phyloP scores from a whole-genome alignment of 2,113 vertebrate genomes.

The Pollachius pollachius region DNA sequence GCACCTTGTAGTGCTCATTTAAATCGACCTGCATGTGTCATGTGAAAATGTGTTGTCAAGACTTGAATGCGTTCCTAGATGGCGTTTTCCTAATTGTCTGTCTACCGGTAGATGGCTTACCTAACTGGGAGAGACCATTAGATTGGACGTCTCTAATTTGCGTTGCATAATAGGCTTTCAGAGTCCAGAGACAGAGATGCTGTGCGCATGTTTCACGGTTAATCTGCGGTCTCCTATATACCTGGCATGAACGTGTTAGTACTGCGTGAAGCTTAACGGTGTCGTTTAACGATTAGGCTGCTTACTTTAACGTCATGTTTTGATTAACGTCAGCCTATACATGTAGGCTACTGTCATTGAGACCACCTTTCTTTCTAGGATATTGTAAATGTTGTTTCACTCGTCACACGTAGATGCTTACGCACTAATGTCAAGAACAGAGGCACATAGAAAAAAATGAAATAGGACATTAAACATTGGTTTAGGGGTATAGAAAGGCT shows the following conservation, averaged over 20 bases:
- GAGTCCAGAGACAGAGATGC: constrained; percentile 30
- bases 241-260: constrained; percentile 23
- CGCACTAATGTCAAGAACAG: background rate
- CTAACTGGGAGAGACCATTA: constrained; percentile 20
- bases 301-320: background rate
- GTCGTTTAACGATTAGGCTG: background rate
- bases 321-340: background rate
- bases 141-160: constrained; percentile 41
- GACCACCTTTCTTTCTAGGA: background rate
- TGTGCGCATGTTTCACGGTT: constrained; percentile 51
- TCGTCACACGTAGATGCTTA: background rate
- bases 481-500: no score
- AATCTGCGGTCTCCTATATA: constrained; percentile 30
- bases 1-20: no score
- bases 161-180: constrained; percentile 63
- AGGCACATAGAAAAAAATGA: no score
- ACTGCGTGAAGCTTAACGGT: constrained; percentile 32
- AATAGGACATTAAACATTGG: no score
- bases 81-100: no score
- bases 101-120: background rate
- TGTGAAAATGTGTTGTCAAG: no score
- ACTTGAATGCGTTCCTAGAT: no score
- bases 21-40: no score
- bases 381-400: no score
- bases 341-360: background rate